Evolutionary conservation across 1,140 invertebrate species (phyloP).

Genomic region (Drosophila sucinea): DNA sequence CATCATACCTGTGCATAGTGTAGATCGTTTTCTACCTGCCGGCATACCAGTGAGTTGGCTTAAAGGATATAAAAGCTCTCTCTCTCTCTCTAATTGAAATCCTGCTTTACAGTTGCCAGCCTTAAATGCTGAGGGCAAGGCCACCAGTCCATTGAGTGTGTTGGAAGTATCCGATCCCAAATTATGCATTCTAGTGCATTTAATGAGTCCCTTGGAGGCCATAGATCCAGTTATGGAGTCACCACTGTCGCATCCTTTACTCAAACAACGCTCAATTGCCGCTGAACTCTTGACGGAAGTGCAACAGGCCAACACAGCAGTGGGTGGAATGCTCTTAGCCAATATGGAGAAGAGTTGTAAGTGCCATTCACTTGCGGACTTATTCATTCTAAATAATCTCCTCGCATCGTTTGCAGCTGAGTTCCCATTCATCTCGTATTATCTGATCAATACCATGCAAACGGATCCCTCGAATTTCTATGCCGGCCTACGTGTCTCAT

Average conservation of each 20-base stretch:
- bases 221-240: constrained; percentile 93
- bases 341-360: constrained; percentile 94
- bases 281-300: constrained; percentile 91
- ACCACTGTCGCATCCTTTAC: constrained; percentile 88
- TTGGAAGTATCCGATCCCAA: constrained; percentile 94
- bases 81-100: too few species aligned
- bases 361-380: not conserved
- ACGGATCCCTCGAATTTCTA: constrained; percentile 93
- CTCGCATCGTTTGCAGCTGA: constrained; percentile 86
- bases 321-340: constrained; percentile 91
- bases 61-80: too few species aligned
- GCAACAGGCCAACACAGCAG: constrained; percentile 87
- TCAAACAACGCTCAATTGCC: constrained; percentile 90
- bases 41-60: constrained; percentile 89
- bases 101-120: constrained; percentile 81
- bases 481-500: constrained; percentile 90
- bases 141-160: constrained; percentile 88
- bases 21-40: constrained; percentile 92
- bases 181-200: constrained; percentile 92
- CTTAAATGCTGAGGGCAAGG: constrained; percentile 84
- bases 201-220: constrained; percentile 93
- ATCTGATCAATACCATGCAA: constrained; percentile 93
- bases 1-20: constrained; percentile 93
- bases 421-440: constrained; percentile 95
- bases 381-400: not conserved